Base-by-base conservation (phyloP, 2,797 vertebrate species). In the Silurus lanzhouensis region DNA sequence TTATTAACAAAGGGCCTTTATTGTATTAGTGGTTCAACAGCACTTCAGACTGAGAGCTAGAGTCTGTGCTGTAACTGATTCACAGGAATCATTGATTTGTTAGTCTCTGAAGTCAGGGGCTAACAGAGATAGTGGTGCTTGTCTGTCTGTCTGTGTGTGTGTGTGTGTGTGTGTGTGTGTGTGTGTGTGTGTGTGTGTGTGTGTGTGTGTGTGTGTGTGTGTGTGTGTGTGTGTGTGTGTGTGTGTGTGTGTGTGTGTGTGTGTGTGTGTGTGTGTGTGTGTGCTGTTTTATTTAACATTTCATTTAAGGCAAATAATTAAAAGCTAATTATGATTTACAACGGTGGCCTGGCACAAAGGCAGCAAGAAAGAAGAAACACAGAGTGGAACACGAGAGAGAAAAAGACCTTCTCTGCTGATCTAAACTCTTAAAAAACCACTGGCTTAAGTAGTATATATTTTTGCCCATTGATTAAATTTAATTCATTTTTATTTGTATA, bases 231-330 rank as follows among this genome's bases (percentile, higher is more conserved):
- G 38, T 70, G 15, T 71, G 70, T 71, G 68, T 46, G 19, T 71
- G 70, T 72, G 38, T 46, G 9, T 71, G 68, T 71, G 38, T 71
- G 68, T 71, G 67, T 72, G 70, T 71, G 70, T 71, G 44, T 72
- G 70, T 48, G 71, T 74, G 46, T 72, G 19, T 72, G 38, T 74
- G 72, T 75, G 22, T 75, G 22, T 75, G 48, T 55, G 46, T 55
- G 13, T 27, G n/a, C 6, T 10, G 25, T 58, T 76, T 76, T 19
- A 76, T 76, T 20, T 77, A 75, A 58, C 1, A 1, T 58, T 77
- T 77, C 19, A 77, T 77, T 77, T 77, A 60, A 60, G 25, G 25
- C 27, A 38, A 25, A 77, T 58, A 14, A 76, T 31, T 58, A 76
- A 31, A 14, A 76, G 19, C 17, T 76, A 20, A 76, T 76, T 38